A percentile compares a stretch with the other conserved stretches of the same genome.
Evolutionary conservation across 1,140 invertebrate genomes (phyloP).

Genomic region (Bombus vancouverensis): DNA sequence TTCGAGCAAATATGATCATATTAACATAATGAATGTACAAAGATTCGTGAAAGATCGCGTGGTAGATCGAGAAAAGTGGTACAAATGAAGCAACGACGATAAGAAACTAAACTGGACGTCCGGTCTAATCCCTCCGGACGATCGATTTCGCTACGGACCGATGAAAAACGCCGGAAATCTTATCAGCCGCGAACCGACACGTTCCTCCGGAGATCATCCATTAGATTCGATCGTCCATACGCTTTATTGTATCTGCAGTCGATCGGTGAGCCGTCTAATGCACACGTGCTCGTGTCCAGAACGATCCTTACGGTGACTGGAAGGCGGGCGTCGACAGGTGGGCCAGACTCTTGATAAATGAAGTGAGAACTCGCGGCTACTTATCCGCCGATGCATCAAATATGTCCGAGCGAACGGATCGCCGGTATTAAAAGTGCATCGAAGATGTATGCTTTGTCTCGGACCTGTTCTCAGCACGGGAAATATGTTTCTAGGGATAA

Average conservation of each 20-base stretch:
- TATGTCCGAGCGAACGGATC: conserved; percentile 65
- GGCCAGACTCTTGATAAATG: conserved; percentile 74
- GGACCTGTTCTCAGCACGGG: neutral
- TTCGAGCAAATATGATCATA: too few relatives aligned
- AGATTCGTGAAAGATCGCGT: neutral
- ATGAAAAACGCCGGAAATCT: conserved; percentile 59
- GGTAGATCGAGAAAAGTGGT: neutral
- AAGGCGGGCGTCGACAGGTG: conserved; percentile 67
- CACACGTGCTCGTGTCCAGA: conserved; percentile 48
- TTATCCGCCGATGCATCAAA: conserved; percentile 77
- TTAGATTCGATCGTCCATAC: conserved; percentile 59
- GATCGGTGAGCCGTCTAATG: conserved; percentile 56
- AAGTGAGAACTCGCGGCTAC: conserved; percentile 76
- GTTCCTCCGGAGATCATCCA: conserved; percentile 58
- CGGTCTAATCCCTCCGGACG: conserved; percentile 27
- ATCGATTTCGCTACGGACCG: conserved; percentile 28
- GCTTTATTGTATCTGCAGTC: conserved; percentile 13
- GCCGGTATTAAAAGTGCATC: conserved; percentile 62
- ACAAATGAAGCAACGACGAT: neutral
- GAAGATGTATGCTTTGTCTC: conserved; percentile 44
- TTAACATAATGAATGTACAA: too few relatives aligned
- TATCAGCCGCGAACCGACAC: conserved; percentile 53
- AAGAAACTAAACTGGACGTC: conserved; percentile 4
- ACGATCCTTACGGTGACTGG: conserved; percentile 54
- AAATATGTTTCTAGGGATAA: conserved; percentile 10